Evolutionary conservation across 2,888 invertebrate species (phyloP), one percentile per base, ranked within the genome.

Genomic region (Chrysina gloriosa): DNA sequence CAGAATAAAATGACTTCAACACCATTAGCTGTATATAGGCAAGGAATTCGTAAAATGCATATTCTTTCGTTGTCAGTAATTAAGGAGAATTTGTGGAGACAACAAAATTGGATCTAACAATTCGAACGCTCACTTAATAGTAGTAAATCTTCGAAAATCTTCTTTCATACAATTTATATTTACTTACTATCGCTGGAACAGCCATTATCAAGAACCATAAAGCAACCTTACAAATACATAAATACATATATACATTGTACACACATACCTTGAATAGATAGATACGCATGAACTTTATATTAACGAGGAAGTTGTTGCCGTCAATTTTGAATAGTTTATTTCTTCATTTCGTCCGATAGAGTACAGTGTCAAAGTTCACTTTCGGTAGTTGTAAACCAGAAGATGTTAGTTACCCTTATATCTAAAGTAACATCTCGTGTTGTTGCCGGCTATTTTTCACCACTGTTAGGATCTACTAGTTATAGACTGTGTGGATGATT

Each of bases 341-440:
- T 52, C 52, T 52, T 52, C 31, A 31, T 52, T 52, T 52, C 52
- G 16, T 31, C 31, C n/a, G 52, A 52, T 29, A 52, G 29, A 7
- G 29, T 19, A n/a, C 11, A n/a, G 11, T 56, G 25, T 36, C 58
- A 58, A 7, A 58, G 36, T 39, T 25, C 58, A 39, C 1, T 39
- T 58, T 58, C 39, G 42, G 58, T 61, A 61, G 27, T 61, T 42
- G 27, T 19, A 42, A 42, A 4, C 27, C 14, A 27, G 19, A 61
- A 27, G 42, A 61, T 61, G 58, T 61, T n/a, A n/a, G n/a, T n/a
- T 61, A 42, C 42, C 42, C 27, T 27, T 9, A n/a, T 61, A 61
- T 61, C 58, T 61, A 42, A 61, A 61, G 58, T 61, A 61, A 61
- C 14, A 61, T 61, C 58, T 61, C 42, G 7, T 61, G 58, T 61